Percentiles rank a stretch among this genome's conserved stretches.
phyloP scores from a whole-genome alignment of 2,113 vertebrate genomes.

The Neopipo cinnamomea region DNA sequence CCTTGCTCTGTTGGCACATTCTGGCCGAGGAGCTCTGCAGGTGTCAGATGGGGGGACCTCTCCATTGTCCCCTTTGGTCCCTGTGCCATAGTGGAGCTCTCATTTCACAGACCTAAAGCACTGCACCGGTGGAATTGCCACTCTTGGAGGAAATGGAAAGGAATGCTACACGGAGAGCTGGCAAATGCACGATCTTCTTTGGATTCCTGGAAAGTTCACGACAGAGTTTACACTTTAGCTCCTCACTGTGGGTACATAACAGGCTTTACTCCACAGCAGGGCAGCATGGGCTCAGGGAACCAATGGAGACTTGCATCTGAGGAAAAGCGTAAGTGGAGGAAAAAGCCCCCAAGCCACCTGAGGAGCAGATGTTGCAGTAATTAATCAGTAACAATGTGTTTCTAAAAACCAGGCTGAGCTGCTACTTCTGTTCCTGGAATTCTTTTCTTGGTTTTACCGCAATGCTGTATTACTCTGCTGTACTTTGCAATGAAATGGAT shows the following conservation, averaged over 20 bases:
- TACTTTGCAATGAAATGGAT: neutral
- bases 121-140: neutral
- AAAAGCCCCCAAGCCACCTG: neutral
- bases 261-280: neutral
- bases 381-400: neutral
- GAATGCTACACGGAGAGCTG: neutral
- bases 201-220: neutral
- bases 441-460: neutral
- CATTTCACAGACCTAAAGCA: neutral
- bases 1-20: neutral
- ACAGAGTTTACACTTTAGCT: neutral
- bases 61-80: neutral
- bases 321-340: neutral
- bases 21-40: neutral
- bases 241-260: neutral
- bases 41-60: neutral
- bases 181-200: neutral
- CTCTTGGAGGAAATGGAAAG: neutral
- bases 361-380: neutral
- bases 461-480: neutral
- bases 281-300: neutral
- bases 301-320: neutral
- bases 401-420: neutral
- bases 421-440: neutral
- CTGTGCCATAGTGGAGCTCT: rapidly evolving